phyloP scores from a whole-genome alignment of 2,888 invertebrate species.

The Thera britannica region DNA sequence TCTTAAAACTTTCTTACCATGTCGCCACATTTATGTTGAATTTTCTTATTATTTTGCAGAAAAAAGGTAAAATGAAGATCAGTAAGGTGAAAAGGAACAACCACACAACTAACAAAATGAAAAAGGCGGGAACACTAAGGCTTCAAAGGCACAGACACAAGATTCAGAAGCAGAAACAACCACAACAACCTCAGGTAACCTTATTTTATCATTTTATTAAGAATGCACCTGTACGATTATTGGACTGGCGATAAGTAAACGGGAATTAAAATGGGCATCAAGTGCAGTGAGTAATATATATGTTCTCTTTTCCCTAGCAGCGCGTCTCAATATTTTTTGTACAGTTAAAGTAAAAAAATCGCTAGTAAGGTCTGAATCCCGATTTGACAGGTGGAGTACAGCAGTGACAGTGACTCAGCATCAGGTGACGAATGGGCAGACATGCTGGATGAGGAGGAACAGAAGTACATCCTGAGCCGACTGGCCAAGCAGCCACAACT shows the following conservation, averaged over 20 bases:
- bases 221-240: no score
- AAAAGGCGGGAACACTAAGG: conserved; percentile 81
- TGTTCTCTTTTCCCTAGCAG: no score
- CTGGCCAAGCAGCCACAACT: conserved; percentile 73
- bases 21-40: background rate
- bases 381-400: conserved; percentile 56
- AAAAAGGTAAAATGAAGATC: conserved; percentile 81
- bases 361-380: background rate
- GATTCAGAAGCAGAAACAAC: conserved; percentile 67
- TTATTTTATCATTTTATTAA: no score
- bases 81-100: conserved; percentile 84
- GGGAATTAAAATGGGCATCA: no score
- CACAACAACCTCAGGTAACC: conserved; percentile 51
- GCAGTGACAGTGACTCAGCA: conserved; percentile 75
- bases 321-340: no score
- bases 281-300: no score
- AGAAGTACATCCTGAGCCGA: conserved; percentile 77
- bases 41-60: conserved; percentile 59
- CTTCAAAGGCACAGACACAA: conserved; percentile 74
- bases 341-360: no score
- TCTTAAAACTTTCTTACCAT: conserved; percentile 27
- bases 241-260: no score
- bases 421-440: conserved; percentile 84
- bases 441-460: conserved; percentile 85
- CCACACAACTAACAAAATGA: conserved; percentile 84